Base-by-base conservation (phyloP, 2,888 invertebrate genomes). In the Drosophila anceps region DNA sequence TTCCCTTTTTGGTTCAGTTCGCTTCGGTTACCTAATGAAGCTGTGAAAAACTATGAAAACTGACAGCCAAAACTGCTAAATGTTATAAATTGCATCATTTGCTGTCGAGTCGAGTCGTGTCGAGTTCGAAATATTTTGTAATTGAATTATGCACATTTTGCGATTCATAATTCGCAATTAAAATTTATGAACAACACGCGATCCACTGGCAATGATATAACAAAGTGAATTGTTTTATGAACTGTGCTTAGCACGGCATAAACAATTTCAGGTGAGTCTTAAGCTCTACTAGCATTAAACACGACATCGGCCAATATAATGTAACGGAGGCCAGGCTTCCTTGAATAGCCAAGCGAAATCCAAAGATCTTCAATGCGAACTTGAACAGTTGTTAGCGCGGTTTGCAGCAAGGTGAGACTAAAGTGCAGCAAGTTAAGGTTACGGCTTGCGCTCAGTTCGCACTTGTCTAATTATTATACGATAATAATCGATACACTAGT, bases 221-320 rank as follows among this genome's bases (percentile, higher is more conserved):
- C 86, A 85, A 88, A 82, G 73, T 79, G 88, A 61, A 82, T 73
- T 80, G 74, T 68, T 80, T 88, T 65, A 84, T 70, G 75, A 89
- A 76, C 79, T 75, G 84, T 79, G 50, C 33, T 89, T 81, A 72
- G 79, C 89, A 69, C 82, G 66, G 84, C 84, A 89, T 87, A 76
- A 76, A 69, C 70, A 69, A 73, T 75, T 70, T 65, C 77, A 88
- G 69, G 69, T 55, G 43, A 55, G 71, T 59, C 61, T 68, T 62
- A 63, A 43, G 43, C 44, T 55, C 39, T 48, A 64, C 48, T 39
- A 57, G 44, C 60, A 37, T n/a, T 50, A 27, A 33, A 44, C 46
- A 69, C 55, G 66, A 57, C 33, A 57, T 10, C 9, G 27, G 35
- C n/a, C 35, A 35, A 53, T 54, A 10, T 12, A 18, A 18, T n/a